Conservation (phyloP, 2,113 vertebrate species). For the Struthio camelus region DNA sequence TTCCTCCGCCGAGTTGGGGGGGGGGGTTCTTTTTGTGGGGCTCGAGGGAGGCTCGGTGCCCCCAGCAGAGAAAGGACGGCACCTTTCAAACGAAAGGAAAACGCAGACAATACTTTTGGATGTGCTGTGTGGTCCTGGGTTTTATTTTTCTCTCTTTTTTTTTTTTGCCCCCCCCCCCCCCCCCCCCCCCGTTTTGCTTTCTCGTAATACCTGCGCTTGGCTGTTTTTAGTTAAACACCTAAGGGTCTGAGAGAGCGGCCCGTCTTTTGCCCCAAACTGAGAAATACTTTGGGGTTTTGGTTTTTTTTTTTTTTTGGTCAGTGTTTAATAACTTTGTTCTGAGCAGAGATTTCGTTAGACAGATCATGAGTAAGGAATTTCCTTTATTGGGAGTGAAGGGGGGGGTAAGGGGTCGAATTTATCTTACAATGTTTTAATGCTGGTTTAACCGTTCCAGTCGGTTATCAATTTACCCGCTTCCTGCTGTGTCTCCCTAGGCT, state of each 20-base stretch:
- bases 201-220: neutral
- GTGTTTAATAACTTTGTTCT: conserved; percentile 48
- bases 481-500: neutral
- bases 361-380: conserved; percentile 62
- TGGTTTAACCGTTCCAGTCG: fast-evolving
- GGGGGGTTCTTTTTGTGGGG: neutral
- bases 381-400: neutral
- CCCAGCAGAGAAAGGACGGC: neutral
- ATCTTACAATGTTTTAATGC: neutral
- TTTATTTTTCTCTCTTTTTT: neutral
- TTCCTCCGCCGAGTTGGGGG: neutral
- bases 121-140: neutral
- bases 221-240: neutral
- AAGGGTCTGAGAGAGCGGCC: neutral
- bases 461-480: neutral
- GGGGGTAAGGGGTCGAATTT: neutral
- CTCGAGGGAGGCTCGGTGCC: neutral
- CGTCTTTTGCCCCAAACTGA: neutral
- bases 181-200: neutral
- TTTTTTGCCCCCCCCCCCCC: neutral
- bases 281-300: neutral
- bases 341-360: conserved; percentile 9
- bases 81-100: neutral
- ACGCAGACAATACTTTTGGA: neutral
- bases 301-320: neutral